These are phyloP conservation scores for Sericinus montela DNA, from an alignment of 2,888 invertebrate species.

Conservation along the genomic window DNA sequence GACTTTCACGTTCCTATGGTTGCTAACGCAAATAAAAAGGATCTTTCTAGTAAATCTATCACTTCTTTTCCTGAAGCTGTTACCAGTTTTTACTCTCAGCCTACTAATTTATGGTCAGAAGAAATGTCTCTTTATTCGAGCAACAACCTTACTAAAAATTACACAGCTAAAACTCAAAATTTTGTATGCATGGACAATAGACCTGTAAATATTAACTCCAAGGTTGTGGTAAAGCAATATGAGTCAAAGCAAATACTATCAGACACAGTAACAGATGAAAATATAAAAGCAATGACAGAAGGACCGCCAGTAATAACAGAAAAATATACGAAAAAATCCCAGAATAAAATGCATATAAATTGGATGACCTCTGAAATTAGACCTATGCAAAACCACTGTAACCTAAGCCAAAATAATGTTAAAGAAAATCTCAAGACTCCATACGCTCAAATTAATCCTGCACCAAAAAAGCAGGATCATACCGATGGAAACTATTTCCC, in stretches of 20 bases:
- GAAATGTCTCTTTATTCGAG: conserved; percentile 65
- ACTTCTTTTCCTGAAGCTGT: conserved; percentile 63
- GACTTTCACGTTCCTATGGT: conserved; percentile 69
- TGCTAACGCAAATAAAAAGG: conserved; percentile 56
- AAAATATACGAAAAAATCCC: conserved; percentile 67
- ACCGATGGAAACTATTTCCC: conserved; percentile 64
- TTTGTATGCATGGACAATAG: conserved; percentile 47
- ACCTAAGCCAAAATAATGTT: conserved; percentile 38
- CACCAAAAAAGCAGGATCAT: conserved; percentile 53
- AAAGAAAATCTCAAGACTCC: conserved; percentile 52
- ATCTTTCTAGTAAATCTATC: conserved; percentile 45
- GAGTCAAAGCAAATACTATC: conserved; percentile 46
- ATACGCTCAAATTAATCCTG: conserved; percentile 45
- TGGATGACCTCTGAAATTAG: conserved; percentile 75
- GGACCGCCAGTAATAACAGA: conserved; percentile 48
- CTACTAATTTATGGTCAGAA: conserved; percentile 64
- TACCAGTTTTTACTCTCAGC: conserved; percentile 65
- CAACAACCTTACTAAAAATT: conserved; percentile 49
- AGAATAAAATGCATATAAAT: conserved; percentile 71
- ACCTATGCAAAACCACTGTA: conserved; percentile 58
- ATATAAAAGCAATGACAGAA: conserved; percentile 42
- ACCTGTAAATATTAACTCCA: conserved; percentile 41
- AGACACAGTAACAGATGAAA: conserved; percentile 36
- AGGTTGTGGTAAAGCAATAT: conserved; percentile 48
- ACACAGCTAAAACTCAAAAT: conserved; percentile 52